Conservation (phyloP, 1,140 invertebrate species). For the Drosophila burlai region DNA sequence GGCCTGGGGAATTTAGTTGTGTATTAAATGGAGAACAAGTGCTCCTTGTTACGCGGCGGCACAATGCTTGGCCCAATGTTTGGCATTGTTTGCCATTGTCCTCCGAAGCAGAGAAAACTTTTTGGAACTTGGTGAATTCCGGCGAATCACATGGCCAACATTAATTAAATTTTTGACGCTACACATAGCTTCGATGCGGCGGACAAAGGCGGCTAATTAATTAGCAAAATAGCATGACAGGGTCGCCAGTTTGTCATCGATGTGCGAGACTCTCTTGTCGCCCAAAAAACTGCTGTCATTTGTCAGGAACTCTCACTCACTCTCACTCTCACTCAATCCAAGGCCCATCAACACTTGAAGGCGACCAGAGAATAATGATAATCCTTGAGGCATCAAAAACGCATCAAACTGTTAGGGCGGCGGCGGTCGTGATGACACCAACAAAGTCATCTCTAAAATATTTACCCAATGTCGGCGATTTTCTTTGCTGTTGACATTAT, state of each 20-base stretch:
- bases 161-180: constrained; percentile 74
- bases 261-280: neutral
- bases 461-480: constrained; percentile 7
- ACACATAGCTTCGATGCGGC: constrained; percentile 37
- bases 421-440: constrained; percentile 19
- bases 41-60: constrained; percentile 21
- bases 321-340: constrained; percentile 21
- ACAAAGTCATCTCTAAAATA: constrained; percentile 64
- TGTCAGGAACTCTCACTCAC: constrained; percentile 49
- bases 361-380: constrained; percentile 36
- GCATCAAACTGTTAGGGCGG: constrained; percentile 69
- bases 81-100: constrained; percentile 42
- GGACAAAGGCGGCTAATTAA: constrained; percentile 72
- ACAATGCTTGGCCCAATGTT: constrained; percentile 16
- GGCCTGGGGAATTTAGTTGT: constrained; percentile 52
- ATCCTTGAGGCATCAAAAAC: constrained; percentile 73
- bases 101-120: constrained; percentile 19
- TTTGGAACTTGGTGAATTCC: constrained; percentile 26
- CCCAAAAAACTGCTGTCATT: constrained; percentile 53
- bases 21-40: constrained; percentile 47
- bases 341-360: constrained; percentile 43
- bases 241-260: constrained; percentile 64
- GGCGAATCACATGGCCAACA: constrained; percentile 48
- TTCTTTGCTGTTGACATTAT: constrained; percentile 69
- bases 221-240: constrained; percentile 58